Percentiles rank a stretch among this genome's conserved stretches.
Conservation (phyloP, 1,140 invertebrate species). For the Drosophila sechellia region DNA sequence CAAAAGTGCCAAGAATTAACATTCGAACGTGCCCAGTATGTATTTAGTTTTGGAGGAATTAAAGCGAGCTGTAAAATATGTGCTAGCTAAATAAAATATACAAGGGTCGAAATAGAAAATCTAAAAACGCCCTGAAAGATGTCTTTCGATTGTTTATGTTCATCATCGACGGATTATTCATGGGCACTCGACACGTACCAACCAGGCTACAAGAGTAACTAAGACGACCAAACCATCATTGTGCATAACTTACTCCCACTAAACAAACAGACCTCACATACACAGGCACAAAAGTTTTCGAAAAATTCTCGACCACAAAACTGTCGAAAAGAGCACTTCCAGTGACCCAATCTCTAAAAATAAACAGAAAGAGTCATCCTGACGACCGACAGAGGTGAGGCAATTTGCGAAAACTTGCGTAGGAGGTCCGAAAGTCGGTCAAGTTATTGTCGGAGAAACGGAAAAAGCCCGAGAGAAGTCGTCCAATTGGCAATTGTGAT, state of each 20-base stretch:
- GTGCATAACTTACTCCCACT: neutral
- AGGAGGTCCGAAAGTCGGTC: constrained; percentile 38
- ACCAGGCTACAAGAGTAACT: constrained; percentile 13
- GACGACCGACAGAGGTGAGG: constrained; percentile 39
- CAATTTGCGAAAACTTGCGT: constrained; percentile 26
- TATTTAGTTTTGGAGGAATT: too few relatives aligned
- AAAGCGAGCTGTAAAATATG: too few relatives aligned
- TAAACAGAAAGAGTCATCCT: constrained; percentile 56
- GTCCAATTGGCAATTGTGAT: constrained; percentile 80
- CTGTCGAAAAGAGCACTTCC: constrained; percentile 32
- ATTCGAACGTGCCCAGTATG: too few relatives aligned
- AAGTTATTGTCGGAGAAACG: constrained; percentile 24
- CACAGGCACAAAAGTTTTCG: constrained; percentile 40
- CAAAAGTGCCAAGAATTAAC: neutral
- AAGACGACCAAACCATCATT: constrained; percentile 22
- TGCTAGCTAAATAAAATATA: neutral
- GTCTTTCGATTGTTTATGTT: constrained; percentile 3
- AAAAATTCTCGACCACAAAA: constrained; percentile 51
- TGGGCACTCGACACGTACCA: constrained; percentile 4
- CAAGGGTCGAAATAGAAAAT: neutral
- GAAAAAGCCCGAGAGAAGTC: constrained; percentile 15
- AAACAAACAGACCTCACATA: constrained; percentile 24
- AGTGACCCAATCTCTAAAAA: constrained; percentile 61
- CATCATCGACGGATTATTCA: constrained; percentile 34
- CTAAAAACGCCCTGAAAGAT: neutral